Base-by-base conservation (phyloP, 2,797 vertebrate genomes). In the Gadopsis bispinosus region DNA sequence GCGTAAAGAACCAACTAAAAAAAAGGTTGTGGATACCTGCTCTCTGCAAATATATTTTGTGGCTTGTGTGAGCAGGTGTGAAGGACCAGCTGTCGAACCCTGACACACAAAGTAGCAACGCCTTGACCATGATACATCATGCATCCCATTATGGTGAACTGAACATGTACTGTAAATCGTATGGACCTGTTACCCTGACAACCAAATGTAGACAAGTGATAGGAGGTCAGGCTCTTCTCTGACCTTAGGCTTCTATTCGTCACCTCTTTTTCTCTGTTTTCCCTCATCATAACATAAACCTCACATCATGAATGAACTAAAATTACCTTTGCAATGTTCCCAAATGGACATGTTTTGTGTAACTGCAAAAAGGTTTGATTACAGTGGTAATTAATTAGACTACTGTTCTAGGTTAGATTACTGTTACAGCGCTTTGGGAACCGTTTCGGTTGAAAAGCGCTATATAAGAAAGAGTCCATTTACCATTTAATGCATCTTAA, bases 171-270 rank as follows among this genome's bases (percentile, higher is more conserved):
- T 51, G 54, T 12, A 7, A 13, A 10, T 43, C 3, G 26, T 59
- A 43, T 63, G 54, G 41, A 56, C 13, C 2, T 35, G 53, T 73
- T 70, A 50, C 61, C 48, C 31, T 31, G 50, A 54, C 55, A 45
- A 58, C 48, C 41, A 19, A 53, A 62, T n/a, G 22, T 8, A 59
- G 35, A 62, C 11, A 60, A 29, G 51, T 39, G 26, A 67, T 2
- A 19, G 53, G 37, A 47, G 22, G 41, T 70, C 50, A 26, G 39
- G 43, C 1, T 43, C 56, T 19, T 26, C 20, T 55, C 7, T 17
- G 33, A 55, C 31, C 9, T 54, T 17, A 37, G 22, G 20, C 51
- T 58, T 53, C n/a, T 33, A 11, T 31, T 48, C 26, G 13, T 66
- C n/a, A 63, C 1, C 20, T 69, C 7, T 33, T 63, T 43, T 43